These are phyloP conservation scores for Cotesia chilonis DNA, from an alignment of 1,140 invertebrate genomes.

Conservation along the genomic window DNA sequence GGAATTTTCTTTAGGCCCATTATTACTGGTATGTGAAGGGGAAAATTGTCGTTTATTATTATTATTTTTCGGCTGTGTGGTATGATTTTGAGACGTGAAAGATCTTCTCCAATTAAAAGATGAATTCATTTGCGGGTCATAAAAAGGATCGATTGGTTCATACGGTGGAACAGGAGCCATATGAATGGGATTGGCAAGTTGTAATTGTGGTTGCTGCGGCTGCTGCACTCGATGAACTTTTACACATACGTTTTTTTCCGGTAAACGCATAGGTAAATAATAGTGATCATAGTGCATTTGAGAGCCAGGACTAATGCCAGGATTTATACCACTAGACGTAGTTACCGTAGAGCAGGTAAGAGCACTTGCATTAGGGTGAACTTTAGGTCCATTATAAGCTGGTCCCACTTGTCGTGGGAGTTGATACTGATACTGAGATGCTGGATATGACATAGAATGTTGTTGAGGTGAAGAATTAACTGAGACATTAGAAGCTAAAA, in stretches of 20 bases:
- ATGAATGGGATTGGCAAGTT: conserved; percentile 35
- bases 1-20: conserved; percentile 20
- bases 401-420: conserved; percentile 50
- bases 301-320: conserved; percentile 1
- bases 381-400: conserved; percentile 51
- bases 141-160: conserved; percentile 32
- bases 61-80: conserved; percentile 46
- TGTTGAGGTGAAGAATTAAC: conserved; percentile 39
- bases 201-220: conserved; percentile 45
- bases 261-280: background rate
- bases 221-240: conserved; percentile 30
- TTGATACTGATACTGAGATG: conserved; percentile 52
- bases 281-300: conserved; percentile 21
- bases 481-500: background rate
- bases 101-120: conserved; percentile 36
- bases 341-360: conserved; percentile 34
- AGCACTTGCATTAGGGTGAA: conserved; percentile 41
- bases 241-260: conserved; percentile 1
- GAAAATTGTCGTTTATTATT: conserved; percentile 48
- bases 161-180: conserved; percentile 43
- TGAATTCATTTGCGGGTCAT: conserved; percentile 25
- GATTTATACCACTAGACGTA: background rate
- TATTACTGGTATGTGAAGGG: conserved; percentile 44
- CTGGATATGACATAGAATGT: conserved; percentile 51
- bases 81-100: conserved; percentile 40